Percentiles rank a stretch among this genome's conserved stretches.
phyloP scores from a whole-genome alignment of 1,140 invertebrate genomes.

The Rhizoglyphus robini region DNA sequence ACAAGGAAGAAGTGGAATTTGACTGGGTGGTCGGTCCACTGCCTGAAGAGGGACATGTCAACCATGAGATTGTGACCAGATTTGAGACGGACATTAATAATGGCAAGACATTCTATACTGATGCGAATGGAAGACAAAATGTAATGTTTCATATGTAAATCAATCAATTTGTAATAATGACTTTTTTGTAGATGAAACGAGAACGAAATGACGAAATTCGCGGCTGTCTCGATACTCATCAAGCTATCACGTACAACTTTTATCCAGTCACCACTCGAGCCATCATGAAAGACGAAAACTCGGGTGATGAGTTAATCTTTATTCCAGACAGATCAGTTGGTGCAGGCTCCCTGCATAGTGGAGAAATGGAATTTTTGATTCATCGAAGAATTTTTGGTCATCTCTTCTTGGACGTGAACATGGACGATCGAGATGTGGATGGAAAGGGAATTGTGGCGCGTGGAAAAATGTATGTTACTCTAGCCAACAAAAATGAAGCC shows the following conservation, averaged over 20 bases:
- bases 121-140: conserved; percentile 44
- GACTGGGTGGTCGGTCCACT: conserved; percentile 90
- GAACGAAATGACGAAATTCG: not conserved
- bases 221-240: conserved; percentile 18
- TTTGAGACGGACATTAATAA: conserved; percentile 34
- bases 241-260: conserved; percentile 38
- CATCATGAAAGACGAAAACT: conserved; percentile 21
- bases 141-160: conserved; percentile 48
- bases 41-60: conserved; percentile 44
- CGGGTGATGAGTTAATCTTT: conserved; percentile 40
- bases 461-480: conserved; percentile 47
- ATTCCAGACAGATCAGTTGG: conserved; percentile 69
- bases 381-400: conserved; percentile 71
- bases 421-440: conserved; percentile 62
- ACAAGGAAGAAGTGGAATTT: conserved; percentile 53
- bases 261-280: conserved; percentile 38
- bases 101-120: conserved; percentile 39
- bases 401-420: conserved; percentile 72
- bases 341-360: conserved; percentile 49
- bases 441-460: conserved; percentile 59
- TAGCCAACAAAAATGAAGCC: conserved; percentile 28
- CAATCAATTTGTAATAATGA: conserved; percentile 32
- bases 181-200: conserved; percentile 6
- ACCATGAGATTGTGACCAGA: conserved; percentile 40
- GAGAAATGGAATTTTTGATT: conserved; percentile 34